These are phyloP conservation scores for Sisyra terminalis DNA, from an alignment of 2,888 invertebrate species.

Conservation along the genomic window DNA sequence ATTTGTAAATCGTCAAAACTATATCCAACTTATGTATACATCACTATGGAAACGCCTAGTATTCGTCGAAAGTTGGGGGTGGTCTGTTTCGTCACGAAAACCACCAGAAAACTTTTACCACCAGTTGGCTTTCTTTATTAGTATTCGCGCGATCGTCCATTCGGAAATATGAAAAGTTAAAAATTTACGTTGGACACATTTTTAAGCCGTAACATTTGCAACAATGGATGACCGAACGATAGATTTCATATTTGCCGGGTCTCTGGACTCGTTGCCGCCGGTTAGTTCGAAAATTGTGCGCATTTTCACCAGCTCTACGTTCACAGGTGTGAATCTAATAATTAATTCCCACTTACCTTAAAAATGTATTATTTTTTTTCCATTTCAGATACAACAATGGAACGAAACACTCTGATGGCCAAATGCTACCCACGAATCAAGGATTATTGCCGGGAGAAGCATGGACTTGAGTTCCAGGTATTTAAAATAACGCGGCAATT, in stretches of 20 bases:
- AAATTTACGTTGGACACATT: too few relatives aligned
- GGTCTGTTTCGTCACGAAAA: too few relatives aligned
- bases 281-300: constrained; percentile 96
- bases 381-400: constrained; percentile 80
- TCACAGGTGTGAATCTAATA: constrained; percentile 59
- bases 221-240: constrained; percentile 80
- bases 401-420: constrained; percentile 93
- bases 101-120: too few relatives aligned
- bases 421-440: constrained; percentile 94
- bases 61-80: too few relatives aligned
- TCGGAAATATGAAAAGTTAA: too few relatives aligned
- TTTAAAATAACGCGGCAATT: too few relatives aligned
- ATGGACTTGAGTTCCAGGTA: constrained; percentile 97
- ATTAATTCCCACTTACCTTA: neutral
- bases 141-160: too few relatives aligned
- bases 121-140: too few relatives aligned
- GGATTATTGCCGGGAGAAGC: constrained; percentile 92
- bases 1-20: too few relatives aligned
- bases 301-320: constrained; percentile 96
- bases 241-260: constrained; percentile 80
- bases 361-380: neutral
- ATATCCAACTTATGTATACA: too few relatives aligned
- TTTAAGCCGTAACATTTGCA: neutral
- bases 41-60: too few relatives aligned
- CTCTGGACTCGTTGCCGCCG: constrained; percentile 74